A percentile compares a stretch with the other conserved stretches of the same genome.
Conservation (phyloP, 92 coral and sea anemone genomes). For the Pocillopora meandrina region DNA sequence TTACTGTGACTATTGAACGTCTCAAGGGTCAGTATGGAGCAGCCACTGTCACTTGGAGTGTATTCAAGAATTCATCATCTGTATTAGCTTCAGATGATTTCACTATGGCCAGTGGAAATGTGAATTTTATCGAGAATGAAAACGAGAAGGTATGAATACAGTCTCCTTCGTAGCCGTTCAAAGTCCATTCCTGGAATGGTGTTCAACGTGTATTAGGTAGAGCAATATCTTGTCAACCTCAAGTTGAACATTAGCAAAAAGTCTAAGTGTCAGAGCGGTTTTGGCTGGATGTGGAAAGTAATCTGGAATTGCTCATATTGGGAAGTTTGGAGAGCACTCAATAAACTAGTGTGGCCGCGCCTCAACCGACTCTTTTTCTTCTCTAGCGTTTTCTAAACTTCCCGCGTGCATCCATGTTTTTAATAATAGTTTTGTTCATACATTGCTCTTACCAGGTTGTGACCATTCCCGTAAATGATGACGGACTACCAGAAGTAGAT, state of each 20-base stretch:
- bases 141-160: slow-evolving; percentile 54
- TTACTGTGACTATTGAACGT: slow-evolving; percentile 62
- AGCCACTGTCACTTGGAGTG: slow-evolving; percentile 79
- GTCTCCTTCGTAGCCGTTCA: not conserved
- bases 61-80: slow-evolving; percentile 63
- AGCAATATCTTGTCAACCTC: too few relatives aligned
- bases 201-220: too few relatives aligned
- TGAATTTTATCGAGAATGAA: slow-evolving; percentile 64
- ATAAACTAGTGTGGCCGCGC: too few relatives aligned
- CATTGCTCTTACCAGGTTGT: slow-evolving; percentile 39
- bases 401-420: too few relatives aligned
- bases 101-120: slow-evolving; percentile 60
- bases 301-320: too few relatives aligned
- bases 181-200: not conserved
- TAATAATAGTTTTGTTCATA: not conserved
- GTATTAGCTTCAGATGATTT: slow-evolving; percentile 75
- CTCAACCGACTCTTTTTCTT: too few relatives aligned
- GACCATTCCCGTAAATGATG: slow-evolving; percentile 64
- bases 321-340: too few relatives aligned
- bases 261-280: not conserved
- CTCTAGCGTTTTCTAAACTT: too few relatives aligned
- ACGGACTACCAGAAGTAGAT: slow-evolving; percentile 73
- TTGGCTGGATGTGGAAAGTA: not conserved
- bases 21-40: slow-evolving; percentile 58
- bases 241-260: too few relatives aligned